These are phyloP conservation scores for Amphiduros pacificus DNA, from an alignment of 2,888 invertebrate genomes.

Conservation along the genomic window DNA sequence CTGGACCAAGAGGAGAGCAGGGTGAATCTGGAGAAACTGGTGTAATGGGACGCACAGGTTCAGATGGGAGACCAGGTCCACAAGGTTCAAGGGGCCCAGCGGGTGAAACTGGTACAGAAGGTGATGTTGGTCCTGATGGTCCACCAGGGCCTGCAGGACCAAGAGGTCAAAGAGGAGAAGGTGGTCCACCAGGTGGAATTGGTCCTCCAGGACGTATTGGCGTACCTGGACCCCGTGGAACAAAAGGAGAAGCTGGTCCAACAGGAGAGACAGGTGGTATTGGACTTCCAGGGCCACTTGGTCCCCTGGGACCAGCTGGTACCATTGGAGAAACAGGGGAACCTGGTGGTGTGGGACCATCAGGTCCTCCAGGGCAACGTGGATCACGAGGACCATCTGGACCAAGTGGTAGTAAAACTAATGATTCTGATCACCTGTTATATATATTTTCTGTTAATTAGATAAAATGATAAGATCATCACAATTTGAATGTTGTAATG, in stretches of 20 bases:
- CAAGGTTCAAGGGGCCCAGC: slow-evolving; percentile 31
- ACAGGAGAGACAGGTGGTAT: not conserved
- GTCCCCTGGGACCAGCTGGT: slow-evolving; percentile 2
- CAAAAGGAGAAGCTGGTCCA: slow-evolving; percentile 7
- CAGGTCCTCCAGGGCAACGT: slow-evolving; percentile 58
- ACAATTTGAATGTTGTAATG: no score
- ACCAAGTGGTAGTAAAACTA: not conserved
- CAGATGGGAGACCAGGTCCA: slow-evolving; percentile 16
- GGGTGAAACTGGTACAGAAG: slow-evolving; percentile 1
- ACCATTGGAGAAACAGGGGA: slow-evolving; percentile 12
- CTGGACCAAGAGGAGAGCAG: slow-evolving; percentile 20
- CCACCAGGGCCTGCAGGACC: slow-evolving; percentile 15
- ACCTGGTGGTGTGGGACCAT: slow-evolving; percentile 46
- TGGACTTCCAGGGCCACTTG: slow-evolving; percentile 9
- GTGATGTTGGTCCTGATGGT: slow-evolving; percentile 19
- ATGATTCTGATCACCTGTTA: no score
- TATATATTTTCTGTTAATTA: no score
- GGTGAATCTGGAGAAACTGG: slow-evolving; percentile 17
- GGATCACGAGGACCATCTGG: not conserved
- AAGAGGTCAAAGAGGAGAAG: slow-evolving; percentile 16
- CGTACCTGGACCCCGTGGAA: slow-evolving; percentile 19
- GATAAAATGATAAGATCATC: no score
- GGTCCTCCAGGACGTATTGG: slow-evolving; percentile 5
- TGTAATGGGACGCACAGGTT: slow-evolving; percentile 3
- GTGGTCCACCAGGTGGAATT: slow-evolving; percentile 12